phyloP scores from a whole-genome alignment of 2,113 vertebrate genomes.

The Callaeas wilsoni region DNA sequence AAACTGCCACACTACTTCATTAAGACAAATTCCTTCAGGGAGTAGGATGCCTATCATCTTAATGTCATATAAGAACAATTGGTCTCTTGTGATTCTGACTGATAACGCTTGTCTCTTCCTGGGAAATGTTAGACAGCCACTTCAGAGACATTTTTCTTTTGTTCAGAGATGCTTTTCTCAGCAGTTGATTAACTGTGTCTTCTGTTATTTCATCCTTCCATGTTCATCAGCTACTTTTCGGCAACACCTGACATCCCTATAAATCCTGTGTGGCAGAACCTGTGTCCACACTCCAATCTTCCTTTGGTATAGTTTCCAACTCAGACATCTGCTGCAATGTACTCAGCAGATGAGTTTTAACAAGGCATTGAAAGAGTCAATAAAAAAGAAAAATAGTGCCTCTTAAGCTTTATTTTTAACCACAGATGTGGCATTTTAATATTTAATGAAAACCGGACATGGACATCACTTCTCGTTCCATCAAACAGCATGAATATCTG shows the following conservation, averaged over 20 bases:
- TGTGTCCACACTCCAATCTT: background rate
- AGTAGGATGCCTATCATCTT: background rate
- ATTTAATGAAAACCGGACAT: conserved; percentile 29
- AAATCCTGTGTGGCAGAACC: background rate
- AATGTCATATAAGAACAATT: background rate
- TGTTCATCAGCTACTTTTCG: background rate
- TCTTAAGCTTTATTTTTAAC: conserved; percentile 5
- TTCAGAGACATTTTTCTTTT: background rate
- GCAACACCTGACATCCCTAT: background rate
- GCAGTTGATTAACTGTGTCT: background rate
- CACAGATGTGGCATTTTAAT: conserved; percentile 22
- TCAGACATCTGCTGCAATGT: background rate
- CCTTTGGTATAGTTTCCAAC: background rate
- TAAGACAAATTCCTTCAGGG: background rate
- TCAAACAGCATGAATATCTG: background rate
- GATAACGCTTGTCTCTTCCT: background rate
- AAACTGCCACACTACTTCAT: background rate
- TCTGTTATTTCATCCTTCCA: background rate
- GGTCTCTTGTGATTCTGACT: background rate
- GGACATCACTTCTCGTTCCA: conserved; percentile 25
- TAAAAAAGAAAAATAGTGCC: background rate
- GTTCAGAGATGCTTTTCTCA: background rate
- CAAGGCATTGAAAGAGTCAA: conserved; percentile 25
- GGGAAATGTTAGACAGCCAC: background rate
- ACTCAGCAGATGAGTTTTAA: background rate